Conservation (phyloP, 2,888 invertebrate genomes). For the Hypena proboscidalis region DNA sequence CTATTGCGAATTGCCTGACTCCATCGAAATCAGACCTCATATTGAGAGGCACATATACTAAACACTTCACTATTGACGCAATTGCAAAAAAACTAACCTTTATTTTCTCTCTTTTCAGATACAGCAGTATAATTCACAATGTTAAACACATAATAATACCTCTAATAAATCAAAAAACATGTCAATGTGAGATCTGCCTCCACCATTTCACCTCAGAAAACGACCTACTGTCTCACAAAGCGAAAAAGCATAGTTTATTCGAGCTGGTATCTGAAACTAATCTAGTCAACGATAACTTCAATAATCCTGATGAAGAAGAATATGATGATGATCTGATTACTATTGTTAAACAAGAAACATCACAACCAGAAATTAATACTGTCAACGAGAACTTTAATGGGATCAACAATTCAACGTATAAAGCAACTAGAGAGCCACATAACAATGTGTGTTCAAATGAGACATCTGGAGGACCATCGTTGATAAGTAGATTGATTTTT, state of each 20-base stretch:
- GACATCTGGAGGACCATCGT: neutral
- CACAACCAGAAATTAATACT: too few species aligned
- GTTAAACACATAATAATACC: slow-evolving; percentile 61
- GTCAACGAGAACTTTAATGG: too few species aligned
- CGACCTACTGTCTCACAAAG: slow-evolving; percentile 40
- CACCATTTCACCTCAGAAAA: slow-evolving; percentile 41
- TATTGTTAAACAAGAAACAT: neutral
- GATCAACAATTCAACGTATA: too few species aligned
- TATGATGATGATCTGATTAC: slow-evolving; percentile 1
- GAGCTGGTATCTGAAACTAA: neutral
- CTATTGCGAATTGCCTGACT: too few species aligned
- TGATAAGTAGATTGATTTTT: slow-evolving; percentile 28
- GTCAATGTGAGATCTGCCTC: slow-evolving; percentile 45
- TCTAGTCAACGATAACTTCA: slow-evolving; percentile 5
- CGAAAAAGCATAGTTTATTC: slow-evolving; percentile 29
- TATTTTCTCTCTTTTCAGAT: slow-evolving; percentile 40
- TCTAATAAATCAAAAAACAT: slow-evolving; percentile 36
- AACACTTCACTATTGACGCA: too few species aligned
- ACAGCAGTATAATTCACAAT: slow-evolving; percentile 49
- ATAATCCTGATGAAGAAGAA: neutral
- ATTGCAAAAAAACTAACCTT: neutral
- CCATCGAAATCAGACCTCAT: too few species aligned
- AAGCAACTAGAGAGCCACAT: too few species aligned
- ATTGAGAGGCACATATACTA: too few species aligned
- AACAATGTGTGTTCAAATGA: too few species aligned